A percentile compares a stretch with the other conserved stretches of the same genome.
Evolutionary conservation across 2,113 vertebrate species (phyloP).

Genomic region (Chionomys nivalis): DNA sequence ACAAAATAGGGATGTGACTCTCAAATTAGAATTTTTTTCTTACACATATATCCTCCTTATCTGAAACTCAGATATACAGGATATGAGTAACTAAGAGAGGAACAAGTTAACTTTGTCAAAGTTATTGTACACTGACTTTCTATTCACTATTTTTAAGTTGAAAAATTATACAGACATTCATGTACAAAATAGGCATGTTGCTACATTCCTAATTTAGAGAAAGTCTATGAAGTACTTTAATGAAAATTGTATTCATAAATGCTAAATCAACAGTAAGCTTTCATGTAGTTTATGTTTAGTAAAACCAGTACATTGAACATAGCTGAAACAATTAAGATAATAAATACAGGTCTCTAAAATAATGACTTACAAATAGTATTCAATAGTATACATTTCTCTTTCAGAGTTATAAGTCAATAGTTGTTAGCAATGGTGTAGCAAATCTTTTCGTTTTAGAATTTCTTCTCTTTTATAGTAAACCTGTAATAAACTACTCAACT

Average conservation of each 20-base stretch:
- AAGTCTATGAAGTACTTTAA: neutral
- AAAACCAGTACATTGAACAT: constrained; percentile 4
- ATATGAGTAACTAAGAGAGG: neutral
- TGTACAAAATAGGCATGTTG: constrained; percentile 34
- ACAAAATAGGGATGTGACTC: neutral
- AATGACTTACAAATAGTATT: constrained; percentile 1
- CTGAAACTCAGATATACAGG: neutral
- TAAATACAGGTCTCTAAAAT: constrained; percentile 20
- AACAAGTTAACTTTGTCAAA: too few species aligned
- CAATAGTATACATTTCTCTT: neutral
- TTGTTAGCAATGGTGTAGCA: neutral
- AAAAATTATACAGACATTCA: neutral
- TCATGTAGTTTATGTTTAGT: neutral
- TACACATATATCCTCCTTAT: neutral
- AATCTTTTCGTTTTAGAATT: constrained; percentile 1
- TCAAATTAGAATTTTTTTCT: neutral
- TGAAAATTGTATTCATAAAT: neutral
- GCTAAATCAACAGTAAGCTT: neutral
- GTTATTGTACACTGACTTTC: too few species aligned
- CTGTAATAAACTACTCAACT: neutral
- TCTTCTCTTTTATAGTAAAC: neutral
- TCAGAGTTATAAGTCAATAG: neutral
- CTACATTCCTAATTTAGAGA: constrained; percentile 1
- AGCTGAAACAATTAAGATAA: constrained; percentile 15
- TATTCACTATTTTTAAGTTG: too few species aligned